Conservation (phyloP, 2,888 invertebrate genomes). For the Tryphoninae sp. region DNA sequence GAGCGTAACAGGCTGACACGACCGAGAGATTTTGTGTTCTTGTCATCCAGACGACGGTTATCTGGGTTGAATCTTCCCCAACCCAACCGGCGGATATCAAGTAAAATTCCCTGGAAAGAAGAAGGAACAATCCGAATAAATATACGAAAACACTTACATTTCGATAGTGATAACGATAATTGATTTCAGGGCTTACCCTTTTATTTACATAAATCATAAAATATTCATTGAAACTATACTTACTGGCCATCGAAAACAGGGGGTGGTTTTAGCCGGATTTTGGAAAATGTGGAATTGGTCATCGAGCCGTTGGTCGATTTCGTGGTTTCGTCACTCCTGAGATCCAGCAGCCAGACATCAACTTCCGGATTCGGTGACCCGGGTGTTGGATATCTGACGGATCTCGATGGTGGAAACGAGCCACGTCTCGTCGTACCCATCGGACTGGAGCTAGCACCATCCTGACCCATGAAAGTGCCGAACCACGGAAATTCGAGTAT, state of each 20-base stretch:
- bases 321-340: slow-evolving; percentile 82
- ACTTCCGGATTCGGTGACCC: slow-evolving; percentile 94
- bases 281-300: slow-evolving; percentile 64
- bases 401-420: slow-evolving; percentile 90
- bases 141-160: no score
- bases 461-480: slow-evolving; percentile 82
- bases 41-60: slow-evolving; percentile 96
- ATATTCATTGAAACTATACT: slow-evolving; percentile 79
- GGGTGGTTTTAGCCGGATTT: slow-evolving; percentile 85
- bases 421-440: slow-evolving; percentile 82
- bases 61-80: slow-evolving; percentile 88
- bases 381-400: slow-evolving; percentile 93
- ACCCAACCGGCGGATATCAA: slow-evolving; percentile 96
- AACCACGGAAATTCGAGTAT: slow-evolving; percentile 88
- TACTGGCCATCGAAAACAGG: slow-evolving; percentile 90
- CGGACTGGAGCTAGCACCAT: slow-evolving; percentile 82
- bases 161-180: no score
- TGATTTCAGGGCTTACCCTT: no score
- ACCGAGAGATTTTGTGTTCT: slow-evolving; percentile 95
- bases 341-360: slow-evolving; percentile 90
- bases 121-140: neutral
- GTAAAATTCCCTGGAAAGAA: slow-evolving; percentile 91
- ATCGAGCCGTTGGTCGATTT: slow-evolving; percentile 83
- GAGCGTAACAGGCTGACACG: slow-evolving; percentile 91
- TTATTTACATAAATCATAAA: no score